Conservation (phyloP, 2,888 invertebrate genomes). For the Schizotus pectinicornis region DNA sequence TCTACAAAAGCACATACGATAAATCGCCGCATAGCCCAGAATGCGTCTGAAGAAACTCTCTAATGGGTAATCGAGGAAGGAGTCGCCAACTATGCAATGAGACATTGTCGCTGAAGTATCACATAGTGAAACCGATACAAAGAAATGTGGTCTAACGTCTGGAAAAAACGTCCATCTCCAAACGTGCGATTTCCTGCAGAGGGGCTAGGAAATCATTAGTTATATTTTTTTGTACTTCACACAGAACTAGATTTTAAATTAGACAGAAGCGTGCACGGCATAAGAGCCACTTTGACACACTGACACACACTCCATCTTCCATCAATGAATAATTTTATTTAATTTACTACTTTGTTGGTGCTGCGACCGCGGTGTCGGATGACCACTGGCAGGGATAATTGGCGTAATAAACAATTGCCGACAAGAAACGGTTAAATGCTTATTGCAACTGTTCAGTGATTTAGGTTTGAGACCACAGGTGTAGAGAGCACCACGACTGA, state of each 20-base stretch:
- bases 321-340: slow-evolving; percentile 40
- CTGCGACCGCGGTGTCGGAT: slow-evolving; percentile 3
- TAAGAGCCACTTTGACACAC: slow-evolving; percentile 42
- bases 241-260: slow-evolving; percentile 45
- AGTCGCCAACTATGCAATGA: slow-evolving; percentile 12
- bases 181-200: slow-evolving; percentile 49
- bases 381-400: slow-evolving; percentile 34
- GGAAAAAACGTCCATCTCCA: slow-evolving; percentile 44
- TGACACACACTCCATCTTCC: slow-evolving; percentile 37
- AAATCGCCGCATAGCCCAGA: slow-evolving; percentile 28
- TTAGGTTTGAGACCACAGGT: slow-evolving; percentile 43
- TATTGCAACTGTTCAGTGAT: slow-evolving; percentile 36
- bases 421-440: slow-evolving; percentile 43
- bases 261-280: slow-evolving; percentile 42
- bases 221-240: slow-evolving; percentile 42
- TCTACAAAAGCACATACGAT: slow-evolving; percentile 16
- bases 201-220: slow-evolving; percentile 51
- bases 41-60: slow-evolving; percentile 4
- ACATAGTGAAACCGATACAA: slow-evolving; percentile 34
- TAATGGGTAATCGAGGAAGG: slow-evolving; percentile 32
- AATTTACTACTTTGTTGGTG: slow-evolving; percentile 25
- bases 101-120: slow-evolving; percentile 22
- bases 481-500: slow-evolving; percentile 29
- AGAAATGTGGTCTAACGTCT: slow-evolving; percentile 11
- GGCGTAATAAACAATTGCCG: slow-evolving; percentile 41